phyloP scores from a whole-genome alignment of 2,888 invertebrate species.

The Hydrotaea diabolus region DNA sequence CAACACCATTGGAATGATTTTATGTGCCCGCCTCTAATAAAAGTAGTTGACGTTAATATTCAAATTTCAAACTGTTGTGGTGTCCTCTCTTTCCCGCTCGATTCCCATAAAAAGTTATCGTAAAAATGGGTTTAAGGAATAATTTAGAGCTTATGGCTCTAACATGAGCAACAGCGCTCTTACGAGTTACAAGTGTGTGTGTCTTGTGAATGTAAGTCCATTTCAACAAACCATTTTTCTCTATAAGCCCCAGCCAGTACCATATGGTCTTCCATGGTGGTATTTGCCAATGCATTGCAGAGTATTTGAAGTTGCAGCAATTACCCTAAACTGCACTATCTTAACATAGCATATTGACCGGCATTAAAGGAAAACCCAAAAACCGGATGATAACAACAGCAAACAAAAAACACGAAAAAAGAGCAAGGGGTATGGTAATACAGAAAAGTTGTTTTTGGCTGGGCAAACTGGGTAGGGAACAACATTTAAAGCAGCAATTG shows the following conservation, averaged over 20 bases:
- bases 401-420: too few relatives aligned
- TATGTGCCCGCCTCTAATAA: not conserved
- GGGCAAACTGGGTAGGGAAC: not conserved
- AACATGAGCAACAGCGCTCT: not conserved
- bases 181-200: not conserved
- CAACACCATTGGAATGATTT: not conserved
- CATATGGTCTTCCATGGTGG: not conserved
- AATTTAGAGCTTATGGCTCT: constrained; percentile 2
- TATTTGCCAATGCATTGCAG: not conserved
- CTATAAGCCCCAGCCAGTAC: not conserved
- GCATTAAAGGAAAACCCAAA: constrained; percentile 13
- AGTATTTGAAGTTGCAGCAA: constrained; percentile 7
- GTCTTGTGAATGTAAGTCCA: not conserved
- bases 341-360: constrained; percentile 11
- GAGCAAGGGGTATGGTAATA: not conserved
- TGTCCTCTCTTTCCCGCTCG: not conserved
- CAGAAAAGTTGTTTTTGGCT: not conserved
- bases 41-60: not conserved
- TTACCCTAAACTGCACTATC: not conserved
- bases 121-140: constrained; percentile 24
- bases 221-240: not conserved
- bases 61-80: not conserved
- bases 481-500: constrained; percentile 50
- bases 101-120: not conserved
- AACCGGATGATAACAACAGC: not conserved